Evolutionary conservation across 2,888 invertebrate species (phyloP), one percentile per base, ranked within the genome.

Genomic region (Asteroscopus sphinx): DNA sequence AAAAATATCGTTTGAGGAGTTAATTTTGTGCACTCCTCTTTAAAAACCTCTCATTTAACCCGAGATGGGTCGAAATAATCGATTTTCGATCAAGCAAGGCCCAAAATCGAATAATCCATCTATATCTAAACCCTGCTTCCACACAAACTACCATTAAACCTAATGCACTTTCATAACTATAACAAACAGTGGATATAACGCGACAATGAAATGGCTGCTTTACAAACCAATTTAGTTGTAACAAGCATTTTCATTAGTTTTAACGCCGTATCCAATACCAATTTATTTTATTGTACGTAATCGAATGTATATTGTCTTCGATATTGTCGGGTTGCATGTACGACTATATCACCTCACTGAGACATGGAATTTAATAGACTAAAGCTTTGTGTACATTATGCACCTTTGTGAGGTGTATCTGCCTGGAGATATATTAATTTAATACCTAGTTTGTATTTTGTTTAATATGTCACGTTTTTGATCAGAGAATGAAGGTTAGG

Each of bases 261-360:
- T 61, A 56, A 60, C 58, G 64, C 44, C 73, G 60, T 69, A 71
- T 62, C 61, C 63, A 70, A 70, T 77, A 68, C 53, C 71, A 70
- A 75, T 77, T 65, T 57, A 74, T 74, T 79, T 74, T 74, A 76
- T 74, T 76, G 67, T 66, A 67, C 51, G 73, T 73, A 73, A 74
- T 78, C 70, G 60, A 63, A 61, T 68, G 66, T 69, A 72, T 76
- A 73, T 73, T 78, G 79, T 77, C 56, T 64, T 56, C 37, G 68
- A 62, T 71, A 72, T 67, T 68, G 71, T 66, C 66, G 57, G 59
- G 65, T 63, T 66, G 69, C 69, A 75, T 69, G 62, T 55, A 57
- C 65, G 49, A 48, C 62, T 66, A 41, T 73, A 69, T 63, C 66
- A 76, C 62, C 57, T 76, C 28, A 36, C 41, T 30, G 48, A 40